phyloP scores from a whole-genome alignment of 1,140 invertebrate genomes.

The Drosophila orosa region DNA sequence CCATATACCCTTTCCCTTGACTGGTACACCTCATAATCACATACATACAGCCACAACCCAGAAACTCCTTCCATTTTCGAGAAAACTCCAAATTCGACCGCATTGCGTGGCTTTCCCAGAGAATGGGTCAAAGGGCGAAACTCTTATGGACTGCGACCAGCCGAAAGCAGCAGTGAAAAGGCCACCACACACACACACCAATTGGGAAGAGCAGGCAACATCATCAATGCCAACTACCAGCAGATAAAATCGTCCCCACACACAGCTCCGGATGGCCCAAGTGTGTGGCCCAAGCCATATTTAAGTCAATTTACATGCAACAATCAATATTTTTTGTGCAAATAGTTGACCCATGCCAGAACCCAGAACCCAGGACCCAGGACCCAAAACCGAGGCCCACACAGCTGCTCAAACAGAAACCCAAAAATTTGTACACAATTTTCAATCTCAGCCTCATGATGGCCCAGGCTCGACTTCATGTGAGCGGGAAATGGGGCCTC shows the following conservation, averaged over 20 bases:
- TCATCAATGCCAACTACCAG: slow-evolving; percentile 60
- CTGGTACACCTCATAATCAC: not conserved
- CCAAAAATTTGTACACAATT: slow-evolving; percentile 64
- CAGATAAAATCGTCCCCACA: slow-evolving; percentile 45
- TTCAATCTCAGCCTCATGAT: slow-evolving; percentile 57
- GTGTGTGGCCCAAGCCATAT: slow-evolving; percentile 52
- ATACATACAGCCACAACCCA: not conserved
- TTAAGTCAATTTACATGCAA: slow-evolving; percentile 70
- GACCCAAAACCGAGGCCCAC: slow-evolving; percentile 2
- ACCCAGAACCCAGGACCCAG: not conserved
- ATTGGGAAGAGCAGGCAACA: slow-evolving; percentile 41
- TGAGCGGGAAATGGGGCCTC: not conserved
- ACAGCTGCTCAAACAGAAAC: slow-evolving; percentile 47
- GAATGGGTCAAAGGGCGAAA: slow-evolving; percentile 4
- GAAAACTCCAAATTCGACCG: slow-evolving; percentile 1
- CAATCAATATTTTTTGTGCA: slow-evolving; percentile 69
- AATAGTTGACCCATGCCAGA: slow-evolving; percentile 47
- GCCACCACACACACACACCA: not conserved
- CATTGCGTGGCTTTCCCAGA: not conserved
- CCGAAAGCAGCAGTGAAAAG: slow-evolving; percentile 16
- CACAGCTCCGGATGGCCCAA: not conserved
- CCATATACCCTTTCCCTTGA: not conserved
- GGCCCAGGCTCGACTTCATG: slow-evolving; percentile 13
- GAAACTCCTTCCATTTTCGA: not conserved
- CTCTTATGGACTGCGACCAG: slow-evolving; percentile 22